A percentile compares a stretch with the other conserved stretches of the same genome.
Evolutionary conservation across 1,140 invertebrate species (phyloP).

Genomic region (Anagrus nilaparvatae): DNA sequence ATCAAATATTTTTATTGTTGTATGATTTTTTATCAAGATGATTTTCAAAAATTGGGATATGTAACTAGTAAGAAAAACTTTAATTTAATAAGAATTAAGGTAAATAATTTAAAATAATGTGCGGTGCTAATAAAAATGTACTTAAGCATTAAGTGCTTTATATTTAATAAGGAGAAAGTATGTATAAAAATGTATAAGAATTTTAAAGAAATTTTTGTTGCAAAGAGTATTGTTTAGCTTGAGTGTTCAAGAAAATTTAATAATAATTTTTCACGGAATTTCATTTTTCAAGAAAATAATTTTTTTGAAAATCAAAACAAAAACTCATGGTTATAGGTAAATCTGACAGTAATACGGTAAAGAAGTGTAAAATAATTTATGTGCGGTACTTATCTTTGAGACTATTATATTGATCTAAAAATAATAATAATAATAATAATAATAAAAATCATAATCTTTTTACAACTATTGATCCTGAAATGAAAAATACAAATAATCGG

Average conservation of each 20-base stretch:
- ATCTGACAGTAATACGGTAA: too few species aligned
- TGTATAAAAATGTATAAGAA: slow-evolving; percentile 8
- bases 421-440: too few species aligned
- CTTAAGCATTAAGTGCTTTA: slow-evolving; percentile 30
- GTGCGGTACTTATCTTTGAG: too few species aligned
- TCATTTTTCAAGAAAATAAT: too few species aligned
- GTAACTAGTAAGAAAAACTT: background rate
- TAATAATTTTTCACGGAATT: slow-evolving; percentile 19
- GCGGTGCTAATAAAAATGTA: slow-evolving; percentile 39
- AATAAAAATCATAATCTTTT: too few species aligned
- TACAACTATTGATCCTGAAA: too few species aligned
- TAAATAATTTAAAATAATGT: slow-evolving; percentile 25
- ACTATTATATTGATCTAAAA: too few species aligned
- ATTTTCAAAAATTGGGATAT: background rate
- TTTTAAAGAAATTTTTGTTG: slow-evolving; percentile 19
- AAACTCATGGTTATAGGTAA: slow-evolving; percentile 16
- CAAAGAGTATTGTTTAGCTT: slow-evolving; percentile 10
- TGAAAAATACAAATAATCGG: too few species aligned
- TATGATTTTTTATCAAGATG: background rate
- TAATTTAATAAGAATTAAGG: background rate
- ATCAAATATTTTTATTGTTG: background rate
- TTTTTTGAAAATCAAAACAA: slow-evolving; percentile 5
- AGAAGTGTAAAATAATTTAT: too few species aligned
- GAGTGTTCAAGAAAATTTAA: slow-evolving; percentile 23
- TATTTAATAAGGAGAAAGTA: slow-evolving; percentile 18